Evolutionary conservation across 1,140 invertebrate genomes (phyloP).

Genomic region (Drosophila jambulina): DNA sequence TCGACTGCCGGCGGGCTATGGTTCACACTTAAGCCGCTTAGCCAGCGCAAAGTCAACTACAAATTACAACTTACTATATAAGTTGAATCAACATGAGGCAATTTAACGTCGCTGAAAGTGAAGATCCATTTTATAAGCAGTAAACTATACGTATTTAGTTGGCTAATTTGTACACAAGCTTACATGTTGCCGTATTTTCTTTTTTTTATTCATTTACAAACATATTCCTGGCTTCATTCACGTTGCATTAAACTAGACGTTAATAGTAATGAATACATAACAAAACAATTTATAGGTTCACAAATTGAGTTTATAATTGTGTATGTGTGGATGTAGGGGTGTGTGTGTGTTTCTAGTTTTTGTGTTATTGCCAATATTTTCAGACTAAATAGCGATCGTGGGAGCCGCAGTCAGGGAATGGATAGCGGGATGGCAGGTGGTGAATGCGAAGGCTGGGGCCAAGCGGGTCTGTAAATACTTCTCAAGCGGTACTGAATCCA

Average conservation of each 20-base stretch:
- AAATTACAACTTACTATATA: conserved; percentile 30
- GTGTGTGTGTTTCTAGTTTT: conserved; percentile 21
- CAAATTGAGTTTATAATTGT: conserved; percentile 60
- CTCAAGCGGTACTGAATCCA: conserved; percentile 53
- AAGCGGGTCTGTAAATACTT: conserved; percentile 71
- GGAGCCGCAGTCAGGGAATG: conserved; percentile 21
- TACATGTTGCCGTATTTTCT: conserved; percentile 41
- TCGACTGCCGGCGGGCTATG: conserved; percentile 4
- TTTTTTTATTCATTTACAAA: conserved; percentile 74
- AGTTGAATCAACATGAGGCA: conserved; percentile 15
- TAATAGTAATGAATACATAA: conserved; percentile 78
- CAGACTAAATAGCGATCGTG: conserved; percentile 53
- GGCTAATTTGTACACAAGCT: conserved; percentile 58
- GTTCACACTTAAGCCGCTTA: conserved; percentile 29
- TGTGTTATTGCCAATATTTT: conserved; percentile 62
- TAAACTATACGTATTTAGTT: conserved; percentile 7
- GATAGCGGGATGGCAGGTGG: conserved; percentile 8
- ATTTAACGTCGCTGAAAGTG: conserved; percentile 19
- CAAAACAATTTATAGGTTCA: conserved; percentile 69
- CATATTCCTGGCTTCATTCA: conserved; percentile 51
- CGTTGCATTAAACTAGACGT: conserved; percentile 59
- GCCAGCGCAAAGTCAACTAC: conserved; percentile 22
- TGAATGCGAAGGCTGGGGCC: not conserved
- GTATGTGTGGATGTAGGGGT: conserved; percentile 8
- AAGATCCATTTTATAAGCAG: conserved; percentile 31